Conservation (phyloP, 1,140 invertebrate species). For the Melitaea cinxia region DNA sequence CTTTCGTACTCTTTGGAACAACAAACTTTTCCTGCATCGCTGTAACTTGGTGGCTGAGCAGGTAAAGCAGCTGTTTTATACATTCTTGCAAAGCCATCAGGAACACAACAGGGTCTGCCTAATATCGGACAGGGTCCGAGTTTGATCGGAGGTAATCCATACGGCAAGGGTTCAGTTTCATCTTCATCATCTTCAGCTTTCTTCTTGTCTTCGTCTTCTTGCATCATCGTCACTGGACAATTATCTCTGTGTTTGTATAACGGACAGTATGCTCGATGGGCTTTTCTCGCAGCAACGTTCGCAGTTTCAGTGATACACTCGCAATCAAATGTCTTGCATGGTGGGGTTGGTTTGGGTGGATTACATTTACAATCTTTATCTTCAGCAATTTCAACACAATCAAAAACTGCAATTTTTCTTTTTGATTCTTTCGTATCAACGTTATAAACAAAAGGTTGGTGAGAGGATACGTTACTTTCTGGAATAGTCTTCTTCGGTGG, state of each 20-base stretch:
- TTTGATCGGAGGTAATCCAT: slow-evolving; percentile 68
- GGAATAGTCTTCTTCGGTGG: slow-evolving; percentile 18
- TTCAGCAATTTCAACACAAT: slow-evolving; percentile 56
- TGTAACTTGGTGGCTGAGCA: slow-evolving; percentile 63
- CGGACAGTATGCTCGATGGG: slow-evolving; percentile 68
- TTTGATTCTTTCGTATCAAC: slow-evolving; percentile 43
- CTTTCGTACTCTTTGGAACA: slow-evolving; percentile 75
- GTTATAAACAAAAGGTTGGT: slow-evolving; percentile 52
- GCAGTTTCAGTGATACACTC: slow-evolving; percentile 62
- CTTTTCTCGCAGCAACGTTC: slow-evolving; percentile 58
- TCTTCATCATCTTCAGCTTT: slow-evolving; percentile 67
- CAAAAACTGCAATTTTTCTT: slow-evolving; percentile 47
- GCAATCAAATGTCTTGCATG: slow-evolving; percentile 70
- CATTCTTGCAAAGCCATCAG: slow-evolving; percentile 76
- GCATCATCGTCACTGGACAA: slow-evolving; percentile 66
- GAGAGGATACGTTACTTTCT: slow-evolving; percentile 36
- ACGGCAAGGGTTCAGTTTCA: slow-evolving; percentile 61
- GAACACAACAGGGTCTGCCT: slow-evolving; percentile 65
- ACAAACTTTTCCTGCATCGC: slow-evolving; percentile 69
- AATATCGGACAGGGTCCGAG: slow-evolving; percentile 75
- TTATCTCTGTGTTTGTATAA: slow-evolving; percentile 66
- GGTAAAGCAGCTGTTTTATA: slow-evolving; percentile 64
- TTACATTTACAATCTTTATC: slow-evolving; percentile 70
- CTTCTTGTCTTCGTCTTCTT: slow-evolving; percentile 65
- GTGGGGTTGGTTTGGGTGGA: slow-evolving; percentile 62